A percentile compares a stretch with the other conserved stretches of the same genome.
These are phyloP conservation scores for Chromobotia macracanthus DNA, from an alignment of 2,797 vertebrate genomes.

Conservation along the genomic window DNA sequence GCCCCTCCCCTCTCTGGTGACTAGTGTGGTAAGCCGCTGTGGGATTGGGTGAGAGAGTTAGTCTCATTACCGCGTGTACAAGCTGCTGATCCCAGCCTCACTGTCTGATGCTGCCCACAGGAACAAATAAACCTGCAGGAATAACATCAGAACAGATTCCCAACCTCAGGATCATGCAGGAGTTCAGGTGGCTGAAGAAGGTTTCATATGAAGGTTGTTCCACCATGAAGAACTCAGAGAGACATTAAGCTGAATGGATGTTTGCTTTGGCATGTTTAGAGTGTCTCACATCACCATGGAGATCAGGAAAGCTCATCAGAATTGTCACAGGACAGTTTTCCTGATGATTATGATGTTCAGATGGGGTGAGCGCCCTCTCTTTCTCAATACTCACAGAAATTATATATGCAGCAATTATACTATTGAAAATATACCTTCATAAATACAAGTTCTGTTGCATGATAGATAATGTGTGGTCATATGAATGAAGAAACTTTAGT, in stretches of 20 bases:
- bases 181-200: too few relatives aligned
- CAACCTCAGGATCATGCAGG: too few relatives aligned
- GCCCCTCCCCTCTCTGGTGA: constrained; percentile 30
- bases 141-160: background rate
- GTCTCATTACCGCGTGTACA: constrained; percentile 47
- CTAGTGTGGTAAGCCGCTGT: constrained; percentile 16
- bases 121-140: constrained; percentile 3
- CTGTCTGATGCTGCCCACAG: constrained; percentile 21
- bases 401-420: too few relatives aligned
- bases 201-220: background rate
- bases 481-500: too few relatives aligned
- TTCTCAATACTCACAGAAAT: background rate
- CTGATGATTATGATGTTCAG: constrained; percentile 81
- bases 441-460: too few relatives aligned
- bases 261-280: constrained; percentile 13
- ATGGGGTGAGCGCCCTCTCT: constrained; percentile 76
- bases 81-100: constrained; percentile 31
- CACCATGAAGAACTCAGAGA: constrained; percentile 33
- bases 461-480: background rate
- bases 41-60: constrained; percentile 37
- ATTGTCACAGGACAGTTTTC: constrained; percentile 70
- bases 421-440: too few relatives aligned
- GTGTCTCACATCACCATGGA: constrained; percentile 67
- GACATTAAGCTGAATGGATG: background rate
- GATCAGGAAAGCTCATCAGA: constrained; percentile 64